Evolutionary conservation across 2,888 invertebrate species (phyloP), one percentile per base, ranked within the genome.

Genomic region (Tiliacea aurago): DNA sequence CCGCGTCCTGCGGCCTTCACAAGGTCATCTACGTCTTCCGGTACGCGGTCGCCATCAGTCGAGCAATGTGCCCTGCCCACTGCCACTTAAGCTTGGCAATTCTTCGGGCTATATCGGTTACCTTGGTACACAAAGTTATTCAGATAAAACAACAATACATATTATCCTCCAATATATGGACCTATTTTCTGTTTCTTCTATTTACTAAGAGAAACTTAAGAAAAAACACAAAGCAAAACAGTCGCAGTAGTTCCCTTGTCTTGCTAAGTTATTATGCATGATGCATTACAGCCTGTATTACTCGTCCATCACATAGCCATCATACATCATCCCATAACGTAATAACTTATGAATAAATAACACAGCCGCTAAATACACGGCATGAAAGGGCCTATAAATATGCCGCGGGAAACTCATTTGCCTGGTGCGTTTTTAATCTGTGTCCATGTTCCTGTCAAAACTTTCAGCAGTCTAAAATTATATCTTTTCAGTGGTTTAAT

Each of bases 341-440:
- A 81, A 84, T 85, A 84, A 77, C 82, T 84, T 81, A 84, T 81
- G 80, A 84, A 85, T 85, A 81, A 85, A 81, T 85, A 81, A 81
- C 75, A 62, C 37, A 70, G 71, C 43, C 43, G 53, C 65, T 79
- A 79, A 81, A 81, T 81, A 82, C 49, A 61, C 41, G 66, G 51
- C 58, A 49, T 75, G 56, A 64, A 78, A 74, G 64, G 75, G 64
- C 51, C 68, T 79, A 82, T 79, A 81, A 81, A 75, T 79, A 71
- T 75, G 58, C 55, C 53, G 59, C 20, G 67, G 59, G 33, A 68
- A 70, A 65, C 77, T 77, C 71, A 80, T 81, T 68, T 65, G 59
- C 45, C 41, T 53, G 43, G n/a, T 66, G 53, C 23, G 28, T 72
- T 66, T 81, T 58, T 62, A 73, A 47, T 49, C 43, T 61, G 58